phyloP scores from a whole-genome alignment of 1,140 invertebrate species.

The Drosophila parvula region DNA sequence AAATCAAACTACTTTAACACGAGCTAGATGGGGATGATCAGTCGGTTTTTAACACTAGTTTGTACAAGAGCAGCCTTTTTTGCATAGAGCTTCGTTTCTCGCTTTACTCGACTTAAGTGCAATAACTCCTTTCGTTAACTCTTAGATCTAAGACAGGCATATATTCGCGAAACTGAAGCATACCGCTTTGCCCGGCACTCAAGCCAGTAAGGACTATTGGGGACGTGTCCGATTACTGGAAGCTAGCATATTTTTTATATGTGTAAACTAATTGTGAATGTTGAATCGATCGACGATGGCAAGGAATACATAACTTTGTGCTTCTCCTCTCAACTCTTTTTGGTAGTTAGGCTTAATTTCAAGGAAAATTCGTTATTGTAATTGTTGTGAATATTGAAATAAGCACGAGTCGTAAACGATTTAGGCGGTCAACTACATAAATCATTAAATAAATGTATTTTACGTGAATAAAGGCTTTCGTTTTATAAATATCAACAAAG shows the following conservation, averaged over 20 bases:
- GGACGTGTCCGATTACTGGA: conserved; percentile 49
- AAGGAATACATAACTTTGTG: conserved; percentile 57
- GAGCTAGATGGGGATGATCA: conserved; percentile 41
- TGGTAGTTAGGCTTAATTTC: conserved; percentile 81
- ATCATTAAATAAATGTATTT: conserved; percentile 72
- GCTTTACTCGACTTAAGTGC: conserved; percentile 75
- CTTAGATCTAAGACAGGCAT: conserved; percentile 46
- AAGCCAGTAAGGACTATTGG: conserved; percentile 47
- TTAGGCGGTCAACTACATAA: conserved; percentile 61
- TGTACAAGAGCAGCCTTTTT: conserved; percentile 78
- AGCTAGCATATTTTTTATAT: conserved; percentile 79
- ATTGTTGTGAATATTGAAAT: conserved; percentile 81
- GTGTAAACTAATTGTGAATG: conserved; percentile 77
- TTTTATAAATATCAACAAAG: conserved; percentile 41
- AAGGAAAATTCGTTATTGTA: conserved; percentile 81
- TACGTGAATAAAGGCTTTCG: conserved; percentile 73
- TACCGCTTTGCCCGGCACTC: conserved; percentile 52
- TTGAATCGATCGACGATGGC: conserved; percentile 42
- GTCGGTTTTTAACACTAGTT: conserved; percentile 76
- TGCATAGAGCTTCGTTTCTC: conserved; percentile 78
- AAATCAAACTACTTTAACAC: conserved; percentile 46
- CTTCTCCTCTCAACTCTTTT: conserved; percentile 77
- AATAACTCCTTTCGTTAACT: conserved; percentile 73
- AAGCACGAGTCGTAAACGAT: conserved; percentile 74
- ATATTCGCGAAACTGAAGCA: conserved; percentile 23